Conservation (phyloP, 1,140 invertebrate species). For the Bombus soroeensis region DNA sequence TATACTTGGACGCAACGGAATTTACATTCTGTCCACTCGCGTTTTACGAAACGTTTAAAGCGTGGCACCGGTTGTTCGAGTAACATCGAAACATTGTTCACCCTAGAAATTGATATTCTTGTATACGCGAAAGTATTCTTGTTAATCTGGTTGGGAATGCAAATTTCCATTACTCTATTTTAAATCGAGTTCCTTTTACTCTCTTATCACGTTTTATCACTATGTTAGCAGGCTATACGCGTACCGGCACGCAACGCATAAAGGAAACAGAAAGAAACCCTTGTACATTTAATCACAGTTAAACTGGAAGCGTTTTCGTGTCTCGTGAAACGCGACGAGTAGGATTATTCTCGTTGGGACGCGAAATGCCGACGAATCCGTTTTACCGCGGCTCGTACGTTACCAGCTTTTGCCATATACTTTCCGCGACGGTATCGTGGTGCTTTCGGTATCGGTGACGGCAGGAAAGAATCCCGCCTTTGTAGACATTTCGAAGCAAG, state of each 20-base stretch:
- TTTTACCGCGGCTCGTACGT: slow-evolving; percentile 11
- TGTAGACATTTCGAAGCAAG: slow-evolving; percentile 31
- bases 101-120: neutral
- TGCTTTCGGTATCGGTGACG: neutral
- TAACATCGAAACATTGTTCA: neutral
- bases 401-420: neutral
- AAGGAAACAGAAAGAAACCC: neutral
- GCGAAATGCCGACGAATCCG: neutral
- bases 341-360: slow-evolving; percentile 16
- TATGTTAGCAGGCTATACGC: too few species aligned
- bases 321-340: too few species aligned
- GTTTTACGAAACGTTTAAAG: slow-evolving; percentile 5
- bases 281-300: slow-evolving; percentile 25
- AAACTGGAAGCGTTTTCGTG: slow-evolving; percentile 9
- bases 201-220: neutral
- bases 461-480: neutral
- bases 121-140: slow-evolving; percentile 3
- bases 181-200: neutral
- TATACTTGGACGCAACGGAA: neutral
- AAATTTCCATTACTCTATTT: neutral
- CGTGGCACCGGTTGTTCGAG: neutral
- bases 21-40: slow-evolving; percentile 1
- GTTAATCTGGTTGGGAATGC: neutral
- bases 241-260: too few species aligned
- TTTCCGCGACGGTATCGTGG: neutral